Base-by-base conservation (phyloP, 2,113 vertebrate species). In the Xenopus tropicalis region DNA sequence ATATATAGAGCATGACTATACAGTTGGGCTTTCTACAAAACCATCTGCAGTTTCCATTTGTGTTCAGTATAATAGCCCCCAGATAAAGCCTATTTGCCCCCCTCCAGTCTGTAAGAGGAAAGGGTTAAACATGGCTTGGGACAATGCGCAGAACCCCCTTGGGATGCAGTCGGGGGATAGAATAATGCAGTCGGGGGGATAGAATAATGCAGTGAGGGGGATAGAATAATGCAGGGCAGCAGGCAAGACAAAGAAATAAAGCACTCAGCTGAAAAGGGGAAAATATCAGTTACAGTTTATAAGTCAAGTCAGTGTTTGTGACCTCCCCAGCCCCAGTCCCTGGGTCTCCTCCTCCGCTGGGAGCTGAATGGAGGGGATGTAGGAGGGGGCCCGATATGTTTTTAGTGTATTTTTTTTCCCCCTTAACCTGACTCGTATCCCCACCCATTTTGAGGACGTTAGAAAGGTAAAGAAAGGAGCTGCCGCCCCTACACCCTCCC, bases 271-370 rank as follows among this genome's bases (percentile, higher is more conserved):
- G 61, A 63, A 42, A 42, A 63, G 25, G n/a, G 16, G 43, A 44
- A 71, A 71, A 61, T 71, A 71, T 71, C 69, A 71, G 58, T 62
- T 62, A 62, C 57, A 62, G 58, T 62, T 19, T 59, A 70, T 61
- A n/a, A n/a, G n/a, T n/a, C n/a, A 70, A 58, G 68, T 65, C 71
- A 72, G 44, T 73, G 62, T 58, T 24, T 23, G 48, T 66, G 19
- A 21, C 48, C 61, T 52, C 71, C 62, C 63, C 25, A 42, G 17
- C 37, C 56, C 4, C 16, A 14, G 19, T 6, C 19, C 25, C 17
- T 42, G 10, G 16, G 46, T 16, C 69, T 52, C 59, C 48, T 22
- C 70, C 57, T 42, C 23, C 25, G 62, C 16, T 71, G 43, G 14
- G 24, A 20, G 29, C 43, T 72, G 70, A 71, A 71, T 71, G 70